These are phyloP conservation scores for Strix occidentalis DNA, from an alignment of 2,797 vertebrate species.

Conservation along the genomic window DNA sequence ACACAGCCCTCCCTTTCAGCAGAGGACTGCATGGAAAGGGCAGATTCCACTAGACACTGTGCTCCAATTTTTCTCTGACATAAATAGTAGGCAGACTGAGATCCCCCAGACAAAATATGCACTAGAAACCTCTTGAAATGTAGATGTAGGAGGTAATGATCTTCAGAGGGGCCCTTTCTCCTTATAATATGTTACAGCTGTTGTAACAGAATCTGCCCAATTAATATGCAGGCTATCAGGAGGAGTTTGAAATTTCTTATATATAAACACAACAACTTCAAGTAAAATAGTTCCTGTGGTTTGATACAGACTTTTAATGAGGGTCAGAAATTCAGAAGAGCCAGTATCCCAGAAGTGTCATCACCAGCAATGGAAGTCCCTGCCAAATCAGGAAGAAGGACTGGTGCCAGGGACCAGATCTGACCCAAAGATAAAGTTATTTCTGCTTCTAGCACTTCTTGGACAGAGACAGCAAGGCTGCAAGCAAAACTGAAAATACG, in stretches of 20 bases:
- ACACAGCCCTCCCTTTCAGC: background rate
- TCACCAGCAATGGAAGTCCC: background rate
- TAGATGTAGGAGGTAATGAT: background rate
- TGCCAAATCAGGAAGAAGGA: background rate
- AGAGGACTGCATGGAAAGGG: background rate
- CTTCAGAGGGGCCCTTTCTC: background rate
- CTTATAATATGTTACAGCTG: background rate
- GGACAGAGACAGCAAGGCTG: background rate
- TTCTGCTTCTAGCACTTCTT: background rate
- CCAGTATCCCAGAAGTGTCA: background rate
- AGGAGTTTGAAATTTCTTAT: background rate
- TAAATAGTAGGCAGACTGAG: background rate
- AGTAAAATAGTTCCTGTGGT: background rate
- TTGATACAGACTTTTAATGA: background rate
- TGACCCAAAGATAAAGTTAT: background rate
- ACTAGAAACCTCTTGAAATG: background rate
- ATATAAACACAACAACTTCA: background rate
- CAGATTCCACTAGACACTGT: background rate
- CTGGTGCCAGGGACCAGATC: background rate
- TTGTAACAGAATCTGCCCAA: background rate
- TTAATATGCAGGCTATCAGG: background rate
- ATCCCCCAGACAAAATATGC: background rate
- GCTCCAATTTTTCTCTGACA: background rate
- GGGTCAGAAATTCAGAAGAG: background rate
- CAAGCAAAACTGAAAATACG: background rate